phyloP scores from a whole-genome alignment of 2,888 invertebrate genomes.

The Eupeodes luniger region DNA sequence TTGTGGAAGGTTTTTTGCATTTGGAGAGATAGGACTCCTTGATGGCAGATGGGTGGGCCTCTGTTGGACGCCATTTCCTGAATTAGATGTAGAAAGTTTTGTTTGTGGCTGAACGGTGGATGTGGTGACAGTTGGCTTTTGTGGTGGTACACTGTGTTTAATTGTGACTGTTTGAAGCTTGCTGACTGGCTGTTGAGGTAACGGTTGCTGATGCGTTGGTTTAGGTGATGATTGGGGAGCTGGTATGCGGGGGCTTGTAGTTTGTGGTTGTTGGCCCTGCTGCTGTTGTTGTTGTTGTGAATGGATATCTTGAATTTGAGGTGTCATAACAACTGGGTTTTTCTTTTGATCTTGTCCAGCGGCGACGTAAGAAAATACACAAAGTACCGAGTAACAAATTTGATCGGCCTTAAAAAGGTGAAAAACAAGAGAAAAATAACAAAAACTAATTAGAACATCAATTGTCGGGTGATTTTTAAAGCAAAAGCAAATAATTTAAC shows the following conservation, averaged over 20 bases:
- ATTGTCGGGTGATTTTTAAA: conserved; percentile 39
- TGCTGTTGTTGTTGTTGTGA: conserved; percentile 82
- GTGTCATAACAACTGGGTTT: conserved; percentile 82
- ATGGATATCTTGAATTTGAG: conserved; percentile 83
- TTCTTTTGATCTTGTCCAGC: conserved; percentile 93
- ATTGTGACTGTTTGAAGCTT: conserved; percentile 81
- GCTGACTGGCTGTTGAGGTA: conserved; percentile 77
- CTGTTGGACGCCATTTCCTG: conserved; percentile 69
- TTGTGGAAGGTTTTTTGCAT: conserved; percentile 79
- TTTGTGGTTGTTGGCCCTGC: conserved; percentile 75
- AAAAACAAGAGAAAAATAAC: conserved; percentile 11
- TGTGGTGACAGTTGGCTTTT: conserved; percentile 83
- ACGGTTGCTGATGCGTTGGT: conserved; percentile 74
- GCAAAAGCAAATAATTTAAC: conserved; percentile 65
- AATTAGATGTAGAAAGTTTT: conserved; percentile 49
- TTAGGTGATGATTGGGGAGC: conserved; percentile 69
- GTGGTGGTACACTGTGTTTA: conserved; percentile 82
- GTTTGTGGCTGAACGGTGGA: conserved; percentile 82
- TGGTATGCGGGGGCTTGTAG: conserved; percentile 67
- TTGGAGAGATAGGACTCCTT: conserved; percentile 69
- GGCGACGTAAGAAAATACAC: conserved; percentile 99
- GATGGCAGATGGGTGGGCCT: conserved; percentile 75
- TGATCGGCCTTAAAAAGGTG: conserved; percentile 93
- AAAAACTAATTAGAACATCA: conserved; percentile 22
- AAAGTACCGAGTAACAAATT: conserved; percentile 99